Conservation (phyloP, 2,113 vertebrate genomes). For the Indri indri region DNA sequence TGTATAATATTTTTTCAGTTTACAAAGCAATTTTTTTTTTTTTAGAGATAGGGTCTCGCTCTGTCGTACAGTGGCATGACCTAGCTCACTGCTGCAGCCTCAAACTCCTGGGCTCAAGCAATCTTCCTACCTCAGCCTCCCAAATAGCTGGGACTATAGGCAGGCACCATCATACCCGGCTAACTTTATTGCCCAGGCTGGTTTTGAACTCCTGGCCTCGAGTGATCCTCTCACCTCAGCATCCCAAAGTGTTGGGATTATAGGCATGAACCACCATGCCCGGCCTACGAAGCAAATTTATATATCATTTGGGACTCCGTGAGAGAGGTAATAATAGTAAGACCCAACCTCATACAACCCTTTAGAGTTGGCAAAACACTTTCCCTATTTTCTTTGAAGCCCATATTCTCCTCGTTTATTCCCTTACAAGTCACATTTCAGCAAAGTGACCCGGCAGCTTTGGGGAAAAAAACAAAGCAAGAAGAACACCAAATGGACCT, state of each 20-base stretch:
- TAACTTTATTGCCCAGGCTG: too few relatives aligned
- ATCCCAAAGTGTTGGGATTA: too few relatives aligned
- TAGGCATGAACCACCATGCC: too few relatives aligned
- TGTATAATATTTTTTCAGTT: not conserved
- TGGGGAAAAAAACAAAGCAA: not conserved
- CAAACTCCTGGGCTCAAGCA: too few relatives aligned
- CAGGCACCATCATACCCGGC: too few relatives aligned
- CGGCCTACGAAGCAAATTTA: not conserved
- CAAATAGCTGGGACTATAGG: too few relatives aligned
- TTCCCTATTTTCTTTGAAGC: not conserved
- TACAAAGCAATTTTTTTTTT: not conserved
- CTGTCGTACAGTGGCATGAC: too few relatives aligned
- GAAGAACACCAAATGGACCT: not conserved
- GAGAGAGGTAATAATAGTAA: not conserved
- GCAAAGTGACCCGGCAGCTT: not conserved
- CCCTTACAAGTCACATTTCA: not conserved
- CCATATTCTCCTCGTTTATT: not conserved
- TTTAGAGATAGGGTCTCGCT: too few relatives aligned
- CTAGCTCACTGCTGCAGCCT: too few relatives aligned
- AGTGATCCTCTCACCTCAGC: too few relatives aligned
- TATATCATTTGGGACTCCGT: not conserved
- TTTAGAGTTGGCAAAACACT: not conserved
- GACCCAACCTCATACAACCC: not conserved
- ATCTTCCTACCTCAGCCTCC: too few relatives aligned
- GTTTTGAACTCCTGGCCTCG: too few relatives aligned